Evolutionary conservation across 2,888 invertebrate genomes (phyloP).

Genomic region (Ommatoiulus sabulosus): DNA sequence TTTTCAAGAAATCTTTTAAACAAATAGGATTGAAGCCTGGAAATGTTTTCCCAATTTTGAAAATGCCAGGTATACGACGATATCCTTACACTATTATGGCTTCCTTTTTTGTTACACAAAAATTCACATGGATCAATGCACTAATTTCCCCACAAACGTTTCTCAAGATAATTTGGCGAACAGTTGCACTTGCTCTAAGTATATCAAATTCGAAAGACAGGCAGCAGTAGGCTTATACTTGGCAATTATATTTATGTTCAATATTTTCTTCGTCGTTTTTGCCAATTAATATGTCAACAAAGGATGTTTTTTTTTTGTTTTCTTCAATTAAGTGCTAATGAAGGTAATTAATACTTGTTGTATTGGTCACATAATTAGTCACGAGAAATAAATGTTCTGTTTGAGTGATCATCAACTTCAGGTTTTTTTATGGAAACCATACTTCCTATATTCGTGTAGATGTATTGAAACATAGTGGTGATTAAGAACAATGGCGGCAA

Average conservation of each 20-base stretch:
- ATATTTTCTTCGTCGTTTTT: neutral
- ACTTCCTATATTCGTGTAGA: too few relatives aligned
- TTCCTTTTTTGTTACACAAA: neutral
- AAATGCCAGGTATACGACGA: too few relatives aligned
- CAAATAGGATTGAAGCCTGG: too few relatives aligned
- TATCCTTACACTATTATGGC: too few relatives aligned
- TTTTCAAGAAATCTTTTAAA: too few relatives aligned
- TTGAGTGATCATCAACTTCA: neutral
- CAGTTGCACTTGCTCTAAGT: neutral
- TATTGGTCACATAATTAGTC: neutral
- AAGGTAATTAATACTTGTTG: neutral
- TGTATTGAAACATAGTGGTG: too few relatives aligned
- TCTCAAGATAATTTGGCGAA: neutral
- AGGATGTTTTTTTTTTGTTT: neutral
- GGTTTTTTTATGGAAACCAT: too few relatives aligned
- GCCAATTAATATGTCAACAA: constrained; percentile 1
- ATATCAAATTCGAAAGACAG: neutral
- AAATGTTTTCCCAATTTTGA: too few relatives aligned
- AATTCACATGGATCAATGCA: neutral
- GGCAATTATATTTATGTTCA: neutral
- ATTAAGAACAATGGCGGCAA: too few relatives aligned
- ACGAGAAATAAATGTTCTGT: neutral
- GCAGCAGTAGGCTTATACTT: neutral
- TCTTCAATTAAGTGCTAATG: neutral
- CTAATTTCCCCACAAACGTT: neutral